Percentiles rank a stretch among this genome's conserved stretches.
Conservation (phyloP, 2,797 vertebrate species). For the Hafferia zeledoni region DNA sequence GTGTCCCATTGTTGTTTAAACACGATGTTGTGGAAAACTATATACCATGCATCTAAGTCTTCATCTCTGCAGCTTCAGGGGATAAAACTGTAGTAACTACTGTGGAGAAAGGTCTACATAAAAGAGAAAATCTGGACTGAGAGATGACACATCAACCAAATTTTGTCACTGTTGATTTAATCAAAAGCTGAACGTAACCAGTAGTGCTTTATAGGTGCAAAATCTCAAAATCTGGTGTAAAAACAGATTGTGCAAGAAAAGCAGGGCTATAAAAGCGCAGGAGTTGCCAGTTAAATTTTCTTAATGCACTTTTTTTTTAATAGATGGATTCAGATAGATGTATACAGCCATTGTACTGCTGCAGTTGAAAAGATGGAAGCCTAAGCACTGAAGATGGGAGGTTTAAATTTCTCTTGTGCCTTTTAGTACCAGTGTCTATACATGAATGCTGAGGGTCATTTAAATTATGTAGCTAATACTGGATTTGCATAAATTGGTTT, state of each 20-base stretch:
- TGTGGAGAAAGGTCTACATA: background rate
- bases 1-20: constrained; percentile 4
- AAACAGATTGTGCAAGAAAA: background rate
- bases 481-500: constrained; percentile 83
- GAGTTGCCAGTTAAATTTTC: background rate
- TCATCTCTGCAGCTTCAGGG: constrained; percentile 23
- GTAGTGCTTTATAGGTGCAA: background rate
- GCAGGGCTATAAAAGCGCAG: background rate
- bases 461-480: constrained; percentile 78
- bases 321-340: background rate
- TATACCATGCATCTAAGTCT: background rate
- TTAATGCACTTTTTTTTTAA: background rate
- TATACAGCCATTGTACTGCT: constrained; percentile 17
- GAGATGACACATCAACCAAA: background rate
- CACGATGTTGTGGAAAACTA: background rate
- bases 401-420: constrained; percentile 52
- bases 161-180: constrained; percentile 42
- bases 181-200: constrained; percentile 23
- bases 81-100: constrained; percentile 30
- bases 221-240: constrained; percentile 17
- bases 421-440: constrained; percentile 43
- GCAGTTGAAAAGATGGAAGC: constrained; percentile 25
- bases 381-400: background rate
- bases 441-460: constrained; percentile 67
- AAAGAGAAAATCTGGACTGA: background rate